A percentile compares a stretch with the other conserved stretches of the same genome.
Conservation (phyloP, 2,888 invertebrate genomes). For the Archips xylosteana region DNA sequence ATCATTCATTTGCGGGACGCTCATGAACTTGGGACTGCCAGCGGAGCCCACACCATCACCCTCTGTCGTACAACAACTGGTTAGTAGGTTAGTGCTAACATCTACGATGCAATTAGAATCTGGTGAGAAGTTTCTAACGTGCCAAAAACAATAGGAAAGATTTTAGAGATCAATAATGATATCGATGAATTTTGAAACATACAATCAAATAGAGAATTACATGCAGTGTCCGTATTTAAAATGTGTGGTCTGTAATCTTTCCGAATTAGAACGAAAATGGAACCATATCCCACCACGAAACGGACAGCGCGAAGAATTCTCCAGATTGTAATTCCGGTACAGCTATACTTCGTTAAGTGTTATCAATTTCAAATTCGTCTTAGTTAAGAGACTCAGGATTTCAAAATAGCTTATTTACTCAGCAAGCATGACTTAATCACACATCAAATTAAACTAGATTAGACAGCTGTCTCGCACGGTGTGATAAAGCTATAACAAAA, state of each 20-base stretch:
- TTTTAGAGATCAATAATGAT: not conserved
- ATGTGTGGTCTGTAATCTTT: too few species aligned
- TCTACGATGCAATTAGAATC: slow-evolving; percentile 10
- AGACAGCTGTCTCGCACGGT: not conserved
- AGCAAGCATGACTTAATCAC: too few species aligned
- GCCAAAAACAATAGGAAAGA: not conserved
- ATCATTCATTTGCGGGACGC: slow-evolving; percentile 69
- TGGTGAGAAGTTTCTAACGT: not conserved
- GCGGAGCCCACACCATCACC: slow-evolving; percentile 73
- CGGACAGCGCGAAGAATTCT: not conserved
- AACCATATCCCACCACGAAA: not conserved
- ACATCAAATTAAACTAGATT: too few species aligned
- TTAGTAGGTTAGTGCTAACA: slow-evolving; percentile 28
- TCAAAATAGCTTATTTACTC: too few species aligned
- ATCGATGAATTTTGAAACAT: not conserved
- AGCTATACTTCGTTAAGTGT: not conserved
- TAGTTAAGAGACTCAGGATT: too few species aligned
- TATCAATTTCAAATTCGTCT: too few species aligned
- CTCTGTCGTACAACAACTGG: slow-evolving; percentile 57
- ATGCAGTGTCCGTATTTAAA: too few species aligned
- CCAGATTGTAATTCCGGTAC: not conserved
- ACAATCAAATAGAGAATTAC: not conserved
- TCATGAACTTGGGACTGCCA: slow-evolving; percentile 76
- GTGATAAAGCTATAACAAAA: not conserved
- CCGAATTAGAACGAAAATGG: not conserved